Evolutionary conservation across 1,140 invertebrate genomes (phyloP).

Genomic region (Trypoxylus dichotomus): DNA sequence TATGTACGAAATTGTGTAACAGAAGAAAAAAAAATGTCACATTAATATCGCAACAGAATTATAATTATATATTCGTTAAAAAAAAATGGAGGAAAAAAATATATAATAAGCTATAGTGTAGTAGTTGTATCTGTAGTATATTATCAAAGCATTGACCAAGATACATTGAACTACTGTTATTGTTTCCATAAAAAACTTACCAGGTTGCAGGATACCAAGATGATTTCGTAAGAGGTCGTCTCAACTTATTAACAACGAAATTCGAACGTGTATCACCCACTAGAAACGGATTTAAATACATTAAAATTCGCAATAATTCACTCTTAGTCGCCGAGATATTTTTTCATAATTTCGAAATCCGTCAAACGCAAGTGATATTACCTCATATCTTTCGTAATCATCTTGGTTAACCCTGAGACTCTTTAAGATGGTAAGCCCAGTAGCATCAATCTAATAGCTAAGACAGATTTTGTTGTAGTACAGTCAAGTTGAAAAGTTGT

Average conservation of each 20-base stretch:
- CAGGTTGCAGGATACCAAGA: slow-evolving; percentile 27
- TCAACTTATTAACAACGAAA: background rate
- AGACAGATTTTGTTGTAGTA: slow-evolving; percentile 35
- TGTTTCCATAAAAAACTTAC: slow-evolving; percentile 27
- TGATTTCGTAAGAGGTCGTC: slow-evolving; percentile 23
- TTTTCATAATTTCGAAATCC: too few relatives aligned
- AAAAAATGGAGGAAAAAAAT: background rate
- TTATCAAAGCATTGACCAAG: slow-evolving; percentile 31
- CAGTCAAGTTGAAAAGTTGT: slow-evolving; percentile 33
- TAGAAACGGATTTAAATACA: too few relatives aligned
- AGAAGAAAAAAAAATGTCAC: background rate
- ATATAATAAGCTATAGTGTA: slow-evolving; percentile 28
- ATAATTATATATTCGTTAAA: too few relatives aligned
- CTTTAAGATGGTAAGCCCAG: slow-evolving; percentile 29
- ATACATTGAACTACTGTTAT: slow-evolving; percentile 33
- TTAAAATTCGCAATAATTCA: too few relatives aligned
- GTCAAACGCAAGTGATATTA: too few relatives aligned
- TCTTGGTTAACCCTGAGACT: slow-evolving; percentile 7
- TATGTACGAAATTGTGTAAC: too few relatives aligned
- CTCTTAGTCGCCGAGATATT: too few relatives aligned
- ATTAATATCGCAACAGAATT: too few relatives aligned
- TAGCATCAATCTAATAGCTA: slow-evolving; percentile 36
- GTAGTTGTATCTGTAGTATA: slow-evolving; percentile 31
- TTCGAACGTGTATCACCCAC: too few relatives aligned
- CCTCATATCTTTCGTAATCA: background rate